Percentiles rank a stretch among this genome's conserved stretches.
phyloP scores from a whole-genome alignment of 2,888 invertebrate species.

The Mamestra brassicae region DNA sequence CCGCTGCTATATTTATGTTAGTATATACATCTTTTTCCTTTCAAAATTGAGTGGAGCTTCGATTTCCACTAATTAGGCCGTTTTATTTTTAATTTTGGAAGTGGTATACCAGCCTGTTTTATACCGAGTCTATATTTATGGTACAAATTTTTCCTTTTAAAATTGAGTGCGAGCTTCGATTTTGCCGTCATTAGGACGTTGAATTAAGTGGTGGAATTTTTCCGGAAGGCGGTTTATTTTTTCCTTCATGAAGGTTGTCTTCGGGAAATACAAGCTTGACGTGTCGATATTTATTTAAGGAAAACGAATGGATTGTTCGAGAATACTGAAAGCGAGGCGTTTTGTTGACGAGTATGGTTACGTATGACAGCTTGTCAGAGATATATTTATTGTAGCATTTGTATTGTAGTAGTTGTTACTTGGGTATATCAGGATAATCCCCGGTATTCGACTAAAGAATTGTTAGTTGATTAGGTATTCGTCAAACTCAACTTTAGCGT shows the following conservation, averaged over 20 bases:
- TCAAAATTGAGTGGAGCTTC: slow-evolving; percentile 8
- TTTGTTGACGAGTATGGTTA: neutral
- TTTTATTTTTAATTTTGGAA: slow-evolving; percentile 19
- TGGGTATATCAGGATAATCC: neutral
- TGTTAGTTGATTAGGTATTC: neutral
- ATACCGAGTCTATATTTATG: slow-evolving; percentile 7
- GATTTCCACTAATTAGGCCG: neutral
- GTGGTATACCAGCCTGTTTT: neutral
- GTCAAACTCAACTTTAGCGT: no score
- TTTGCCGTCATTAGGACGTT: neutral
- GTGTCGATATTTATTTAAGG: neutral
- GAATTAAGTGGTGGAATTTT: neutral
- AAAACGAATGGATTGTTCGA: neutral
- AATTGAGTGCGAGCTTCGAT: neutral
- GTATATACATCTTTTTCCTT: slow-evolving; percentile 28
- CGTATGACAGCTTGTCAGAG: neutral
- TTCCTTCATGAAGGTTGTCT: neutral
- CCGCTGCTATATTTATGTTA: slow-evolving; percentile 7
- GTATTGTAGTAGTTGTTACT: no score
- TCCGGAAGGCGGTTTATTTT: neutral
- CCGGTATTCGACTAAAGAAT: neutral
- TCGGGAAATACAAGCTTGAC: neutral
- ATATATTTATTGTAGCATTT: no score
- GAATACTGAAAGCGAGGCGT: neutral
- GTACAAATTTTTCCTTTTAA: slow-evolving; percentile 37